Evolutionary conservation across 2,797 vertebrate genomes (phyloP), one percentile per base, ranked within the genome.

Genomic region (Myiothlypis coronata): DNA sequence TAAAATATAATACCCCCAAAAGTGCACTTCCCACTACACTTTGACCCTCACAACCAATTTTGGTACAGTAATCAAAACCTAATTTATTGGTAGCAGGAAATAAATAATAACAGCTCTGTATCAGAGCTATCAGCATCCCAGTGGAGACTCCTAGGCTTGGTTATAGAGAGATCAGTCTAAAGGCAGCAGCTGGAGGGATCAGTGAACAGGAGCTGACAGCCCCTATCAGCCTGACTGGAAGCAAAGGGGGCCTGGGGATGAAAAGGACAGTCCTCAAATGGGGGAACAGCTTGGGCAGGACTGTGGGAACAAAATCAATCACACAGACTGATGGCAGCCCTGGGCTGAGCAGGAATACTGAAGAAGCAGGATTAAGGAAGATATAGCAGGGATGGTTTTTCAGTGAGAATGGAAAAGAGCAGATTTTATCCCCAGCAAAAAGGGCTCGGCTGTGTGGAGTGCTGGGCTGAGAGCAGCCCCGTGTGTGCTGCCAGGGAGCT

Each of bases 401-500:
- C 34, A 27, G 5, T n/a, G 30, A 69, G 67, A 67, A 74, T 0
- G 1, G 46, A 28, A 47, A 77, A 60, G 21, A 46, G 6, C 0
- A 2, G n/a, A 11, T 63, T 18, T 63, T 15, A 11, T 39, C 30
- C 56, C 11, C 18, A 77, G 44, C 30, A 50, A 12, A 8, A 35
- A 28, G 35, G 35, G 16, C 12, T 41, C 28, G 55, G 43, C 34
- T 53, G 27, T 16, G 50, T 43, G 53, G 32, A 65, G 63, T 15
- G 32, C 2, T 0, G 0, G 61, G 21, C 3, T 12, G 49, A 0
- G 6, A 55, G 65, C 49, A 59, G 44, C 21, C 37, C 30, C 8
- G 32, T 12, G 46, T 3, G 9, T 17, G 46, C 46, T 76, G 9
- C 43, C 63, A 4, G 4, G 32, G 44, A 30, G 9, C 3, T 34